Conservation (phyloP, 2,113 vertebrate genomes). For the Haemorhous mexicanus region DNA sequence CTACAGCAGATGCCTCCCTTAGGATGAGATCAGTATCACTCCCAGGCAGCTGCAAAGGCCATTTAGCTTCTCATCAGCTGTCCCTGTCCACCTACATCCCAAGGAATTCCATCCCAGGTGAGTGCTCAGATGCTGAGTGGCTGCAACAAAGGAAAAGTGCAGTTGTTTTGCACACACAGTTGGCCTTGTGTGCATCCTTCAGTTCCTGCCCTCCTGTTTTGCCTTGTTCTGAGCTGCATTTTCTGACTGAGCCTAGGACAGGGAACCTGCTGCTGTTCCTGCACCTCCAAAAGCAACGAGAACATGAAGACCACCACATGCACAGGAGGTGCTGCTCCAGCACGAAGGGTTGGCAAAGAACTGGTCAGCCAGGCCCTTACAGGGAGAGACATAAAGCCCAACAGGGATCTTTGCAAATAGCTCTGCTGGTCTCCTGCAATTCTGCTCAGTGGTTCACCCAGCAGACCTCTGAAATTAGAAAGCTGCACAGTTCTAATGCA, state of each 20-base stretch:
- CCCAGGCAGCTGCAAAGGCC: not conserved
- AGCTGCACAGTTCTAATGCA: not conserved
- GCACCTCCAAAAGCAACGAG: not conserved
- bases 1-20: not conserved
- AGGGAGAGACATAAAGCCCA: not conserved
- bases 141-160: not conserved
- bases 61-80: not conserved
- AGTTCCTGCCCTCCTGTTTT: not conserved
- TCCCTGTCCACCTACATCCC: not conserved
- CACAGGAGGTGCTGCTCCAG: not conserved
- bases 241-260: not conserved
- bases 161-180: not conserved
- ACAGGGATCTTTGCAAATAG: not conserved
- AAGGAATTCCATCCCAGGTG: not conserved
- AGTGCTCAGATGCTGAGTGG: not conserved
- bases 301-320: not conserved
- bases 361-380: not conserved
- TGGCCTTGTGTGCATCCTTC: not conserved
- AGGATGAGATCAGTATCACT: constrained; percentile 1
- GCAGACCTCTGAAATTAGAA: not conserved
- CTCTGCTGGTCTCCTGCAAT: not conserved
- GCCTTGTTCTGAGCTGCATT: not conserved
- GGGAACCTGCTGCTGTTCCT: not conserved
- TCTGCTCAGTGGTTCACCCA: not conserved
- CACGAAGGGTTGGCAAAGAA: not conserved